Evolutionary conservation across 2,113 vertebrate species (phyloP), one percentile per base, ranked within the genome.

Genomic region (Rutilus rutilus): DNA sequence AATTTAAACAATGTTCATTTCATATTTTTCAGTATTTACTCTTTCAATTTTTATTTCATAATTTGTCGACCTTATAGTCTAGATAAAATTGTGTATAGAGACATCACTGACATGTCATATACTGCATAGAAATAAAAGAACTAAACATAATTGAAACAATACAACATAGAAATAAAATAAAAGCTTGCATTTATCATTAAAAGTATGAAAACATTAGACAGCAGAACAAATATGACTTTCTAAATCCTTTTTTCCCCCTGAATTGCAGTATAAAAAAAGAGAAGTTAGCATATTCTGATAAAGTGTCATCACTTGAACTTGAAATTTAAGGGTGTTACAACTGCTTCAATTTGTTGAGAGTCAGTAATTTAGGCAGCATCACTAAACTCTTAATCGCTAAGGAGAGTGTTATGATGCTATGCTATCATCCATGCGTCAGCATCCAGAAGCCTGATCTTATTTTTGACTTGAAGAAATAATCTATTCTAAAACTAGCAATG

Each of bases 401-500:
- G 36, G 42, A 47, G n/a, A 81, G 60, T 27, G 27, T 19, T 27
- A 19, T 33, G 60, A 81, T 47, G 39, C 39, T 45, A n/a, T 52
- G 39, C 60, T 45, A n/a, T 69, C 67, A 73, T 71, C 50, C 27
- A 57, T 42, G 27, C 25, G 50, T 83, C 67, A 42, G 33, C 67
- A 83, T 74, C 21, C 67, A 73, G 82, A 52, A 52, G 25, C 27
- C 27, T 82, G 45, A 69, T 54, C 9, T 50, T 36, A 67, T 71
- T 82, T 82, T 50, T 83, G 33, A 39, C 50, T 83, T 69, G 64
- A 54, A 50, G 12, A 42, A 83, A 33, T 25, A 83, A 73, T 83
- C 67, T 74, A 39, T 39, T 83, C 14, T 83, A 59, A 73, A 59
- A 73, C 47, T 57, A 7, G 50, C 21, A 14, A 42, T 59, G 50